Evolutionary conservation across 2,888 invertebrate genomes (phyloP), one percentile per base, ranked within the genome.

Genomic region (Drosophila anomelani): DNA sequence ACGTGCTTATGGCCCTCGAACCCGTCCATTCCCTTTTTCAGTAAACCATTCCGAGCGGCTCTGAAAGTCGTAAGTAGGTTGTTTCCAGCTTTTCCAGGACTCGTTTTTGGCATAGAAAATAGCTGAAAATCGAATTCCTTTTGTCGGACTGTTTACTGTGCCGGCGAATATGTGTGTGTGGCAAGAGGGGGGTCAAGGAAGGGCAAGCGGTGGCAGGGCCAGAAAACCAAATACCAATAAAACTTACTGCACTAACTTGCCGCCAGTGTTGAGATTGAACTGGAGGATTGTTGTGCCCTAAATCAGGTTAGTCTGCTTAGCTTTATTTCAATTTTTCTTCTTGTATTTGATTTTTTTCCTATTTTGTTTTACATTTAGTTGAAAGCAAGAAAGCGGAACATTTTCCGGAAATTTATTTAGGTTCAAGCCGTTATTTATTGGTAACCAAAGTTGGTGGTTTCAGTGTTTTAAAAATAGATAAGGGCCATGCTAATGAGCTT

Each of bases 51-150:
- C 12, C n/a, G 13, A 54, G 29, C 46, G 55, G 34, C 67, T 34
- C 39, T 61, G 63, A 32, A 68, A 68, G 56, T 68, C 67, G 67
- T 88, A 79, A 83, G 78, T 88, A 82, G 82, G 80, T 85, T 82
- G 68, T 55, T 76, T 57, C 60, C 78, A 63, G 46, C 73, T 74
- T 67, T 43, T 61, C 66, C 78, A 75, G 78, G 74, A 75, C 57
- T 75, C 57, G 55, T 70, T 78, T 79, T 76, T 88, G 86, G 88
- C 78, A 88, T 85, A 80, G 83, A 73, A 88, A 88, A 81, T 75
- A 80, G 85, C 85, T 53, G 83, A 76, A 85, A 85, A 85, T 88
- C 83, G 75, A 85, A 85, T 83, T 83, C 84, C 81, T 69, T 75
- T 71, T 68, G 64, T 75, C 72, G 59, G 44, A 41, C 56, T 84